Evolutionary conservation across 2,888 invertebrate species (phyloP), one percentile per base, ranked within the genome.

Genomic region (Hypena proboscidalis): DNA sequence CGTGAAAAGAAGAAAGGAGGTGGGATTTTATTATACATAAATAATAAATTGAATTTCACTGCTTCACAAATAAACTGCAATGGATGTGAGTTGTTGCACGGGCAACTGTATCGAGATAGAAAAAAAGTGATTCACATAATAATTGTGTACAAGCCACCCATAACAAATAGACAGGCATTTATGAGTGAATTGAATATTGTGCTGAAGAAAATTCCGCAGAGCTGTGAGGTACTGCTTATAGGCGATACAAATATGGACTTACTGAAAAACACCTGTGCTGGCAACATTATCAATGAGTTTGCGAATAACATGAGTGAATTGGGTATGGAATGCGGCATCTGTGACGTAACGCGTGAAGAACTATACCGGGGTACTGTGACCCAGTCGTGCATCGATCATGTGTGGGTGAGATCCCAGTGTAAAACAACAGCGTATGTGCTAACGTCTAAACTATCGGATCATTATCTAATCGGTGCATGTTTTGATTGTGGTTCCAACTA

Each of bases 281-380:
- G 19, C 4, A 23, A 6, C 1, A 21, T 14, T 7, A 25, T 11
- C 22, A 2, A 37, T 25, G 9, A 10, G 2, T 29, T 30, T 20
- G 22, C 9, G 13, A 40, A 40, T 6, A 32, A 32, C 27, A 40
- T 32, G 27, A 22, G 26, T 3, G 40, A 40, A 25, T 3, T 33
- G 1, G 40, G 40, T 0, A n/a, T 33, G 21, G 40, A 33, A 8
- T 40, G 33, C 7, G 33, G 21, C 0, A 21, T 40, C 1, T 6
- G 21, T 29, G 29, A 34, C 15, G 27, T 29, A 33, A 40, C 40
- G 17, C 33, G 34, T 4, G 40, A 41, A 29, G 32, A 40, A 19
- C 32, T 40, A 6, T 25, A 25, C 11, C 27, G 34, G 0, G 23
- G 11, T 10, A 9, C 0, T 13, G 41, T 42, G 26, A 40, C 40